Evolutionary conservation across 2,888 invertebrate genomes (phyloP).

Genomic region (Ennomos quercinarius): DNA sequence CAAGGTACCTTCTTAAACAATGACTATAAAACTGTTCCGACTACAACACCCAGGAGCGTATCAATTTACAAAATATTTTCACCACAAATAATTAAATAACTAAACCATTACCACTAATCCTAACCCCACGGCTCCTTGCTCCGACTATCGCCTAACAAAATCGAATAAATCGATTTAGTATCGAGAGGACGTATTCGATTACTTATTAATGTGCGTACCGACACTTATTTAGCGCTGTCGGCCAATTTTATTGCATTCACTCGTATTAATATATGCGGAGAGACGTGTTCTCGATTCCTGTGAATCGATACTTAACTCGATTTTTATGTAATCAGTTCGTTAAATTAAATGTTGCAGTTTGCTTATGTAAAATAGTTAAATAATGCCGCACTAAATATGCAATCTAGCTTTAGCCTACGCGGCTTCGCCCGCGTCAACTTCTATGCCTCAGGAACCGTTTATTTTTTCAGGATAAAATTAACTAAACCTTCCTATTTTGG

Average conservation of each 20-base stretch:
- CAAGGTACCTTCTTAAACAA: too few species aligned
- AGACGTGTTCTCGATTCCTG: constrained; percentile 56
- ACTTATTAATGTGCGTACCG: constrained; percentile 77
- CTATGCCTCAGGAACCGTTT: too few species aligned
- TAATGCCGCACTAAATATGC: not conserved
- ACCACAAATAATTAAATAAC: constrained; percentile 17
- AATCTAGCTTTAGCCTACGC: too few species aligned
- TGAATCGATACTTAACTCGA: constrained; percentile 63
- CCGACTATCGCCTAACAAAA: constrained; percentile 55
- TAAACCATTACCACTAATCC: constrained; percentile 39
- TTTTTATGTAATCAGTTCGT: constrained; percentile 57
- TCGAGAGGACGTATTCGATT: constrained; percentile 78
- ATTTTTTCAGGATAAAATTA: too few species aligned
- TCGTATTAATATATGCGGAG: constrained; percentile 66
- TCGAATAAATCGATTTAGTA: constrained; percentile 65
- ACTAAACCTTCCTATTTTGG: too few species aligned
- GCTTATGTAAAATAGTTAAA: not conserved
- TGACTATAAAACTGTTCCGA: too few species aligned
- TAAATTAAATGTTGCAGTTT: constrained; percentile 14
- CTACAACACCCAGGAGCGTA: not conserved
- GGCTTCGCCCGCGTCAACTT: too few species aligned
- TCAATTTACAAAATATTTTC: constrained; percentile 24
- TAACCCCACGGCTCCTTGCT: constrained; percentile 35
- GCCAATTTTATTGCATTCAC: constrained; percentile 68
- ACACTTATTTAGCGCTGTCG: constrained; percentile 77